Percentiles rank a stretch among this genome's conserved stretches.
phyloP scores from a whole-genome alignment of 2,113 vertebrate species.

The Solenodon paradoxus region DNA sequence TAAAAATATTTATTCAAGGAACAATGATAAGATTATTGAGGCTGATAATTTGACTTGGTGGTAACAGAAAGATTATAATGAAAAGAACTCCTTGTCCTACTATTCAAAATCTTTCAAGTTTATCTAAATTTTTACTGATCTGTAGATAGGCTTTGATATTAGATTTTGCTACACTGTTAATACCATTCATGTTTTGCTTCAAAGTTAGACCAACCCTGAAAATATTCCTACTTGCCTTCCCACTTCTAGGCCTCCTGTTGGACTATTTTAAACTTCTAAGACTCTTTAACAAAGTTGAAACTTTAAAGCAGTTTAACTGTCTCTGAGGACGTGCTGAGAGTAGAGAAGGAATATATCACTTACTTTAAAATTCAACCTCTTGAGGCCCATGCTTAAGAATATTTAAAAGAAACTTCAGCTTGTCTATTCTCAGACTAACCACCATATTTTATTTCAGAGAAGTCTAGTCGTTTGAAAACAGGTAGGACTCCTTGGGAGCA shows the following conservation, averaged over 20 bases:
- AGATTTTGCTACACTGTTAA: conserved; percentile 42
- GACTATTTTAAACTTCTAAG: conserved; percentile 71
- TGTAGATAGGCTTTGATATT: conserved; percentile 10
- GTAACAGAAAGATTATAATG: not conserved
- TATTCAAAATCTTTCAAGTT: conserved; percentile 33
- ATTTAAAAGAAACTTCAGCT: conserved; percentile 54
- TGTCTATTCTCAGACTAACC: conserved; percentile 38
- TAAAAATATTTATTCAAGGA: not conserved
- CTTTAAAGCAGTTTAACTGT: conserved; percentile 66
- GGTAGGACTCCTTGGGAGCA: not conserved
- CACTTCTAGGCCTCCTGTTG: conserved; percentile 50
- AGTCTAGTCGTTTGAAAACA: conserved; percentile 50
- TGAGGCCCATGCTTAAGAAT: conserved; percentile 38
- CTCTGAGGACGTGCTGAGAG: conserved; percentile 70
- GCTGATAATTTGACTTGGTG: not conserved
- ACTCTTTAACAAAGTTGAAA: conserved; percentile 69
- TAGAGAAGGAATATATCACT: conserved; percentile 61
- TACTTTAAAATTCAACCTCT: conserved; percentile 71
- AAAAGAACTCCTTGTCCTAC: not conserved
- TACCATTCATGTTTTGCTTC: conserved; percentile 60
- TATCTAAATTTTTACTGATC: conserved; percentile 12
- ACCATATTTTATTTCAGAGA: conserved; percentile 59
- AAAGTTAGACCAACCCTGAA: conserved; percentile 63
- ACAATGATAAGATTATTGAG: not conserved
- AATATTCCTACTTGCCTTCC: conserved; percentile 59